Evolutionary conservation across 2,113 vertebrate species (phyloP).

Genomic region (Lutjanus erythropterus): DNA sequence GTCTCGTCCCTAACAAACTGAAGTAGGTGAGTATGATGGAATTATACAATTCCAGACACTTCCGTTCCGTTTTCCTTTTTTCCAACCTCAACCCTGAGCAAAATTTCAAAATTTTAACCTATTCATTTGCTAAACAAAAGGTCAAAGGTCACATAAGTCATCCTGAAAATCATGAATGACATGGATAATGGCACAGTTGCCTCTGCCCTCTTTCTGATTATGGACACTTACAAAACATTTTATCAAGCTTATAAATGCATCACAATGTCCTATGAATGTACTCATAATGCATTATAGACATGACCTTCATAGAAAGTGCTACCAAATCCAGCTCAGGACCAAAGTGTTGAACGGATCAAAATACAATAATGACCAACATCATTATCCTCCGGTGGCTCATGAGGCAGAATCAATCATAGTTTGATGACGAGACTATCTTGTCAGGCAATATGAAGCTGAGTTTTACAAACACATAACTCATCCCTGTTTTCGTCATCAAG

Average conservation of each 20-base stretch:
- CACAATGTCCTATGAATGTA: neutral
- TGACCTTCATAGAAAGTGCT: no score
- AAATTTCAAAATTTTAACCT: neutral
- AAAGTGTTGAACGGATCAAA: neutral
- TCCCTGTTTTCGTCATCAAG: slow-evolving; percentile 2
- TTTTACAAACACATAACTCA: slow-evolving; percentile 25
- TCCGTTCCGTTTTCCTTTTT: no score
- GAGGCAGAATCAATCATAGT: neutral
- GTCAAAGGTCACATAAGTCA: slow-evolving; percentile 5
- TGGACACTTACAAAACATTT: no score
- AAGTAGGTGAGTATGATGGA: no score
- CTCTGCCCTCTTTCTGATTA: no score
- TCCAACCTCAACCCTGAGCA: no score
- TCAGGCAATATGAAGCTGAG: slow-evolving; percentile 1
- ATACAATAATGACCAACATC: neutral
- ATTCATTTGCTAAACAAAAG: neutral
- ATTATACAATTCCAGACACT: no score
- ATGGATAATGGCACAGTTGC: no score
- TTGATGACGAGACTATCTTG: neutral
- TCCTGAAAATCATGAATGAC: no score
- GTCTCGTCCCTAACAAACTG: no score
- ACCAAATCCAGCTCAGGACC: neutral
- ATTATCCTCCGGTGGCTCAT: neutral
- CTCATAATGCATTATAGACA: no score
- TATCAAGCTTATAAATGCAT: no score